phyloP scores from a whole-genome alignment of 2,113 vertebrate genomes.

The Sapayoa aenigma region DNA sequence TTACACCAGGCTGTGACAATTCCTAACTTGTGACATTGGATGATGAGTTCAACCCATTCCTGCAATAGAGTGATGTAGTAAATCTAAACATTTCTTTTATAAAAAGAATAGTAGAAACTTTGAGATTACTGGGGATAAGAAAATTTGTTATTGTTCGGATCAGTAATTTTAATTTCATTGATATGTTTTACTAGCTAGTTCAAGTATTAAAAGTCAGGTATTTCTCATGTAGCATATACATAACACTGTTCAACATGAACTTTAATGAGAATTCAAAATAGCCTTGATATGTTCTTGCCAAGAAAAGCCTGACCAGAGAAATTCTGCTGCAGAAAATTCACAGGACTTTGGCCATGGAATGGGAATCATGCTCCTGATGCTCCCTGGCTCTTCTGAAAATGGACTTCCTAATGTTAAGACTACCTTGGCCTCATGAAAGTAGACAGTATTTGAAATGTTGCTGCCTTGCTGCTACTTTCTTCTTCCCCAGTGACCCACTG shows the following conservation, averaged over 20 bases:
- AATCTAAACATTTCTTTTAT: neutral
- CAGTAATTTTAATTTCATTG: neutral
- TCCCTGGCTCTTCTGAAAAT: neutral
- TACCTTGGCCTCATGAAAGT: neutral
- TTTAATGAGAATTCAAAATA: neutral
- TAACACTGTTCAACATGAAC: neutral
- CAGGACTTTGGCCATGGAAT: neutral
- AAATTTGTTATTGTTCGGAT: neutral
- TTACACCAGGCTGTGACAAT: neutral
- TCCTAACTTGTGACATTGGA: neutral
- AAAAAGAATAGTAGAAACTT: neutral
- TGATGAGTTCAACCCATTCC: neutral
- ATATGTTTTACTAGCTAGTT: neutral
- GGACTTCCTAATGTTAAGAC: neutral
- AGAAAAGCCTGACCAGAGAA: neutral
- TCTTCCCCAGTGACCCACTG: fast-evolving
- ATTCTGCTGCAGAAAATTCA: neutral
- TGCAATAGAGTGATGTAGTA: neutral
- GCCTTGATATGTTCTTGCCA: neutral
- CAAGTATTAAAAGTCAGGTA: too few species aligned
- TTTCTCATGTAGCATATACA: neutral
- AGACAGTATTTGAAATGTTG: neutral
- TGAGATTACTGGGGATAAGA: neutral
- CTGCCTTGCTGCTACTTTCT: neutral
- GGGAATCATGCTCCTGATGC: neutral